phyloP scores from a whole-genome alignment of 1,140 invertebrate genomes.

The Argopecten irradians region DNA sequence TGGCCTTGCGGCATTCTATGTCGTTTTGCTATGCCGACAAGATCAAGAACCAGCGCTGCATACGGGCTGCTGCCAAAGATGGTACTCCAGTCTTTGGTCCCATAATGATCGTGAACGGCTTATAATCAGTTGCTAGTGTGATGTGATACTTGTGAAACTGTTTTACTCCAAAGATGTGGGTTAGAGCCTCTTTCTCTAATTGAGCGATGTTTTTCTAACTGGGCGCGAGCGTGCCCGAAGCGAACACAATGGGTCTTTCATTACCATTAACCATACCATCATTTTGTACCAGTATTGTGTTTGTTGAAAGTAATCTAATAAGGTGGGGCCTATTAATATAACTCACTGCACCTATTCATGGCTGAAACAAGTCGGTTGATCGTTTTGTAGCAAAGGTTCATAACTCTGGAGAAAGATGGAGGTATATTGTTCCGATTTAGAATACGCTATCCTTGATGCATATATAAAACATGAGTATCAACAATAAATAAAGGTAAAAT shows the following conservation, averaged over 20 bases:
- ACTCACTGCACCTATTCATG: too few relatives aligned
- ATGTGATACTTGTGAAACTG: constrained; percentile 75
- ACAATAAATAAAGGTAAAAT: too few relatives aligned
- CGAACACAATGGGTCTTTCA: constrained; percentile 71
- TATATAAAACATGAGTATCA: too few relatives aligned
- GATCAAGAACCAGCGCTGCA: constrained; percentile 60
- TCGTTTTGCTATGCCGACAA: constrained; percentile 59
- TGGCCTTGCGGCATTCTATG: constrained; percentile 54
- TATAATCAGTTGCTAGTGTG: constrained; percentile 70
- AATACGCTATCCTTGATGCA: too few relatives aligned
- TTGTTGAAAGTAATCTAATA: constrained; percentile 32
- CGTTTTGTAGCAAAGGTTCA: too few relatives aligned
- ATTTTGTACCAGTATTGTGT: constrained; percentile 41
- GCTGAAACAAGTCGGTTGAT: too few relatives aligned
- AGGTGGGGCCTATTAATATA: too few relatives aligned
- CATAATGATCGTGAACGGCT: constrained; percentile 73
- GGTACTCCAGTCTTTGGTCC: constrained; percentile 68
- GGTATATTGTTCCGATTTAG: too few relatives aligned
- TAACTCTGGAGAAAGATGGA: too few relatives aligned
- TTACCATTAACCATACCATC: constrained; percentile 41
- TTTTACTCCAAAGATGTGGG: constrained; percentile 72
- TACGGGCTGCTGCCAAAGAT: constrained; percentile 59
- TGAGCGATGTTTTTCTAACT: constrained; percentile 73
- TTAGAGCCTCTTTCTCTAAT: constrained; percentile 77
- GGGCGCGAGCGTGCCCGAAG: constrained; percentile 69